Conservation (phyloP, 2,888 invertebrate genomes). For the Platypus cylindrus region DNA sequence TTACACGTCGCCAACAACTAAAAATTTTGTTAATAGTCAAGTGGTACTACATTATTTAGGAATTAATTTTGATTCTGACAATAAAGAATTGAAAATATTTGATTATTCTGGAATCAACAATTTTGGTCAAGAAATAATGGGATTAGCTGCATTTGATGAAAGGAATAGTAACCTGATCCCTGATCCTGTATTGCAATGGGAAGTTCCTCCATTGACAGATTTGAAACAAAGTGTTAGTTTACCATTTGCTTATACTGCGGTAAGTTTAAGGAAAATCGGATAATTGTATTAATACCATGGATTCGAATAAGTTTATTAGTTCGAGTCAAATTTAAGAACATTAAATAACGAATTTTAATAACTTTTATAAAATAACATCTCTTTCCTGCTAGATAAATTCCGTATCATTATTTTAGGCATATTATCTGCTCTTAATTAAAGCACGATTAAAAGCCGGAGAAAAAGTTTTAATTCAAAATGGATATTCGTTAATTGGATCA, state of each 20-base stretch:
- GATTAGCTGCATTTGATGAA: conserved; percentile 39
- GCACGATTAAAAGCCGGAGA: conserved; percentile 31
- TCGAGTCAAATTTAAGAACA: too few species aligned
- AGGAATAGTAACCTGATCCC: conserved; percentile 26
- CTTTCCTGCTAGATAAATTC: too few species aligned
- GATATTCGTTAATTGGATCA: conserved; percentile 56
- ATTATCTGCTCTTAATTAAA: conserved; percentile 33
- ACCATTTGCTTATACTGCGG: conserved; percentile 65
- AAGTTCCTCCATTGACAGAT: conserved; percentile 58
- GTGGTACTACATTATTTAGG: conserved; percentile 26
- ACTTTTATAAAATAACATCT: too few species aligned
- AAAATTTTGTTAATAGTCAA: conserved; percentile 20
- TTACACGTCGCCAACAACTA: conserved; percentile 13
- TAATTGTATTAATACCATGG: neutral
- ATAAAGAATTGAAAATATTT: conserved; percentile 25
- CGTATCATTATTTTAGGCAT: conserved; percentile 32
- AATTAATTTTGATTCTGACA: conserved; percentile 27
- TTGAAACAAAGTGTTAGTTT: conserved; percentile 64
- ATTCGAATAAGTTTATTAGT: too few species aligned
- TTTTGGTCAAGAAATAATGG: conserved; percentile 53
- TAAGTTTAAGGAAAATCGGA: conserved; percentile 20
- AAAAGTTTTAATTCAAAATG: conserved; percentile 40
- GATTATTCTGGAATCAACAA: conserved; percentile 28
- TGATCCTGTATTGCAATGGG: conserved; percentile 44
- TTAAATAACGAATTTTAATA: too few species aligned